Base-by-base conservation (phyloP, 2,888 invertebrate genomes). In the Pocota personata region DNA sequence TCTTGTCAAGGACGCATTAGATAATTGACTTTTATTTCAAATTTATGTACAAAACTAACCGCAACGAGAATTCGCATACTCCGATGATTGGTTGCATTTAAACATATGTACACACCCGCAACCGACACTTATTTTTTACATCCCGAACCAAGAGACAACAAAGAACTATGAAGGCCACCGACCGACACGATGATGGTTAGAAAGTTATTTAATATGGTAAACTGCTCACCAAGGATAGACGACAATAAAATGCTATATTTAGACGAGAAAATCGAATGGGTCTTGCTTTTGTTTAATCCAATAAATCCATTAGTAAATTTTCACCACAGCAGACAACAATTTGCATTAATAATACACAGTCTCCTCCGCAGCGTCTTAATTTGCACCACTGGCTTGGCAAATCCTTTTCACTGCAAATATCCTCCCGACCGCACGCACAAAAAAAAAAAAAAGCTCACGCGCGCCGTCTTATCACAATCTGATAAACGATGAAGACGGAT, bases 401-500 rank as follows among this genome's bases (percentile, higher is more conserved):
- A 58, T 35, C 24, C 58, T 48, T 57, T 48, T 32, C 71, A 48
- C 71, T 48, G 35, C 46, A 48, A 60, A 40, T 50, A 57, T 76
- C 66, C 67, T 48, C 21, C 2, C 79, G 52, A 73, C 35, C 60
- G 52, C 40, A 69, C 19, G 8, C 12, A 64, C 46, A 55, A 55
- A 35, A 24, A 60, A 10, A 37, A 66, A 58, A 40, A 80, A 73
- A 77, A 84, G 83, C 83, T 75, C 79, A 79, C 83, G 83, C 79
- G 83, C 75, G 73, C 83, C 83, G 80, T 76, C 84, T 86, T 86
- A 80, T 86, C 76, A 84, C 37, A 40, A 75, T 55, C 48, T 86
- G 84, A 86, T 86, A 86, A 86, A 82, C 80, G 46, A 58, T 60
- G 66, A 76, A 75, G 71, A 86, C 75, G 75, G 62, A 66, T 76